phyloP scores from a whole-genome alignment of 2,888 invertebrate genomes.

The Dorcus parallelipipedus region DNA sequence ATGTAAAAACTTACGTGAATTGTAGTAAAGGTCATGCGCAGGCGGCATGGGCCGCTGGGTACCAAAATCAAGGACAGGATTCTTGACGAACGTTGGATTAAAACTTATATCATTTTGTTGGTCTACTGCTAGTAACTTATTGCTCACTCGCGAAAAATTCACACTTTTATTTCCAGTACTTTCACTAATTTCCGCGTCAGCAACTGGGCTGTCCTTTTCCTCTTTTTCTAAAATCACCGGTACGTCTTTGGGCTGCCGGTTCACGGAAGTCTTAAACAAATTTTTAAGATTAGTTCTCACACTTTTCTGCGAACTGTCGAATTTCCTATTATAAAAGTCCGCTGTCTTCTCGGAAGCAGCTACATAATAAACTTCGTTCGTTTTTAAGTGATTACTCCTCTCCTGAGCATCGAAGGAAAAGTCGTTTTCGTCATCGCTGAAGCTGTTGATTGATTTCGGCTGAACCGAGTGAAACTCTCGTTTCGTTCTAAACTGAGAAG shows the following conservation, averaged over 20 bases:
- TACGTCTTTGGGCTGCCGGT: not conserved
- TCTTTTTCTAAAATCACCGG: not conserved
- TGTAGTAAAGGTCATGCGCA: slow-evolving; percentile 40
- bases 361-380: not conserved
- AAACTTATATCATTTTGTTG: slow-evolving; percentile 20
- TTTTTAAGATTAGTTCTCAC: no score
- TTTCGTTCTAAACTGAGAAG: slow-evolving; percentile 21
- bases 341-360: not conserved
- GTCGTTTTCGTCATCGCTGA: slow-evolving; percentile 1
- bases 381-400: not conserved
- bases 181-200: slow-evolving; percentile 9
- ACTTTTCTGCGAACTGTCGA: no score
- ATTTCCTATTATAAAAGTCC: not conserved
- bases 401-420: not conserved
- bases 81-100: slow-evolving; percentile 15
- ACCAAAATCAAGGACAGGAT: slow-evolving; percentile 15
- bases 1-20: slow-evolving; percentile 40
- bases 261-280: no score
- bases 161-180: slow-evolving; percentile 24
- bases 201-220: not conserved
- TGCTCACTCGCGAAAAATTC: slow-evolving; percentile 23
- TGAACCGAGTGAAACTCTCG: slow-evolving; percentile 25
- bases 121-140: slow-evolving; percentile 20
- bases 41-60: slow-evolving; percentile 42
- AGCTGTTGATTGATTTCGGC: slow-evolving; percentile 17